Percentiles rank a stretch among this genome's conserved stretches.
Evolutionary conservation across 1,140 invertebrate genomes (phyloP).

Genomic region (Maniola jurtina): DNA sequence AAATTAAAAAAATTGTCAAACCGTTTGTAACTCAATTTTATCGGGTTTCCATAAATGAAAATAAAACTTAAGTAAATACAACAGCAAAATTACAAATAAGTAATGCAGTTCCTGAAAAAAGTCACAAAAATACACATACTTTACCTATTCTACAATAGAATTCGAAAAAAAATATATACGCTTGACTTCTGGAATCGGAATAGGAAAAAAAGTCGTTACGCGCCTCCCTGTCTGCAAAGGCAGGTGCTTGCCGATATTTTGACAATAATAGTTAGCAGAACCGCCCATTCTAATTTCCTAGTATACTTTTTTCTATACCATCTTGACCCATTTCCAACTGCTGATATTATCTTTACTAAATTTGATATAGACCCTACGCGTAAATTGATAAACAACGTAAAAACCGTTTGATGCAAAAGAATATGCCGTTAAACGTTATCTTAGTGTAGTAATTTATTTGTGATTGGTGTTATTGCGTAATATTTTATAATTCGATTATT

Average conservation of each 20-base stretch:
- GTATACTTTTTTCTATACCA: slow-evolving; percentile 51
- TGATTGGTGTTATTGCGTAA: too few species aligned
- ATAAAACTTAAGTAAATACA: too few species aligned
- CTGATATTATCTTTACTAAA: slow-evolving; percentile 56
- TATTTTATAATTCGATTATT: too few species aligned
- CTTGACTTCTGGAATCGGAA: slow-evolving; percentile 19
- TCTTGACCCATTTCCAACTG: slow-evolving; percentile 59
- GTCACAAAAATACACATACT: not conserved
- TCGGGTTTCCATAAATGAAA: too few species aligned
- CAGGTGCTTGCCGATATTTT: slow-evolving; percentile 74
- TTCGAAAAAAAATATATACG: slow-evolving; percentile 13
- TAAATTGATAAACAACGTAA: slow-evolving; percentile 37
- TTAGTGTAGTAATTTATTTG: not conserved
- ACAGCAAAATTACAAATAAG: not conserved
- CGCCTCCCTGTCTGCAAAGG: slow-evolving; percentile 56
- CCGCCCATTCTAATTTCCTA: slow-evolving; percentile 64
- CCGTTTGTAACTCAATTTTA: too few species aligned
- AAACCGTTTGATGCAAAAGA: slow-evolving; percentile 20
- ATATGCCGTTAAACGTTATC: slow-evolving; percentile 19
- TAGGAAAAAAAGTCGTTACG: slow-evolving; percentile 53
- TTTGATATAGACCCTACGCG: slow-evolving; percentile 40
- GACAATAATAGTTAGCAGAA: slow-evolving; percentile 73
- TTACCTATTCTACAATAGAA: not conserved
- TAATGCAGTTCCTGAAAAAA: not conserved
- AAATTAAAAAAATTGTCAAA: too few species aligned